Evolutionary conservation across 1,140 invertebrate genomes (phyloP), one percentile per base, ranked within the genome.

Genomic region (Vanessa tameamea): DNA sequence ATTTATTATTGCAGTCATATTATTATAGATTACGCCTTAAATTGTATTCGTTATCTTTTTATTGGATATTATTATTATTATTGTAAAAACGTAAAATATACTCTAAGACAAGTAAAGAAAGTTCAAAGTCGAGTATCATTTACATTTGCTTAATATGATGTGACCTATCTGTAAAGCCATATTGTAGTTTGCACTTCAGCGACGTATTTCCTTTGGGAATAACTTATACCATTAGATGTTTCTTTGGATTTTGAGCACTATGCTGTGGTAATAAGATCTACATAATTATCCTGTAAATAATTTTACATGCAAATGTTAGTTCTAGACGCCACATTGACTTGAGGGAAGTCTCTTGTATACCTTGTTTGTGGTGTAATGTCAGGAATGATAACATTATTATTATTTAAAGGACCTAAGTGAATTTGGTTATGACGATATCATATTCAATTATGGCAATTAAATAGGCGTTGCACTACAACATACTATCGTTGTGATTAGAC

Each of bases 141-240:
- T 12, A 59, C 13, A 20, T 26, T 59, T n/a, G 12, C 14, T 14
- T 59, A 26, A 26, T 11, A 9, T n/a, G 8, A 23, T 59, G 23
- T 59, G 9, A 26, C 55, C 20, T 26, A 26, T 59, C 20, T 55
- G 20, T 59, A 59, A 26, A 59, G 4, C 48, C 55, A 59, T 59
- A 59, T 15, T 20, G 23, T 13, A 59, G 55, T 26, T 59, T 59
- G 55, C 55, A 59, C 55, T 59, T 59, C 26, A 59, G 55, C 20
- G 23, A 26, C 23, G 48, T 51, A 59, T 59, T 59, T 59, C 55
- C 55, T 59, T n/a, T 13, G 55, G 55, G 55, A 59, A 59, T n/a
- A 26, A 26, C 8, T 59, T 7, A 23, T 7, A 59, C 11, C 9
- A 13, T 59, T 13, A 31, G 12, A 26, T 26, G 20, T 59, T 26